These are phyloP conservation scores for Mystacornis crossleyi DNA, from an alignment of 2,113 vertebrate species.

Conservation along the genomic window DNA sequence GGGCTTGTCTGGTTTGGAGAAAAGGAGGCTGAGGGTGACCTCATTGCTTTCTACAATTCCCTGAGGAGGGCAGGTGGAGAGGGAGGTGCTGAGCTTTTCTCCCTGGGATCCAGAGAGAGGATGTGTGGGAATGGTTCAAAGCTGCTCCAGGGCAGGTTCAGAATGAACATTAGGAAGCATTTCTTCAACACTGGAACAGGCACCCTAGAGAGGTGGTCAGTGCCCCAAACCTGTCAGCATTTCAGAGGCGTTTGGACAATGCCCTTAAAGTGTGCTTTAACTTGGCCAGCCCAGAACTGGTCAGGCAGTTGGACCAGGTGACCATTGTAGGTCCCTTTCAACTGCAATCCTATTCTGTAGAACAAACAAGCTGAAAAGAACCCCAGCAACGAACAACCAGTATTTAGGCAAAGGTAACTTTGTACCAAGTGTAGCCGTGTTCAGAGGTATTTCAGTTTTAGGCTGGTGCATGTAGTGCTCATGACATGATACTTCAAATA, in stretches of 20 bases:
- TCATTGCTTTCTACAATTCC: background rate
- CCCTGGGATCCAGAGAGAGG: background rate
- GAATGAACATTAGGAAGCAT: background rate
- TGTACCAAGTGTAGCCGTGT: background rate
- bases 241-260: background rate
- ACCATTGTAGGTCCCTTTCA: background rate
- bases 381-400: accelerated
- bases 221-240: background rate
- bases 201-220: accelerated
- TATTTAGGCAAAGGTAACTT: background rate
- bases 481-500: background rate
- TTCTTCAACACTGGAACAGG: background rate
- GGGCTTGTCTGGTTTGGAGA: background rate
- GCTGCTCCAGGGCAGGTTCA: background rate
- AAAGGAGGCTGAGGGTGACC: background rate
- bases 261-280: background rate
- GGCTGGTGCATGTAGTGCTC: background rate
- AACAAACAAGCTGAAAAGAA: background rate
- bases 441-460: background rate
- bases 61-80: background rate
- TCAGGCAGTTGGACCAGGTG: background rate
- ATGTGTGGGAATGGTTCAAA: background rate
- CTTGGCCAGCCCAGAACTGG: background rate
- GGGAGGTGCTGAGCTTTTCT: background rate
- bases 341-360: background rate